Percentiles rank a stretch among this genome's conserved stretches.
These are phyloP conservation scores for Ricordea florida DNA, from an alignment of 92 coral and sea anemone species.

Conservation along the genomic window DNA sequence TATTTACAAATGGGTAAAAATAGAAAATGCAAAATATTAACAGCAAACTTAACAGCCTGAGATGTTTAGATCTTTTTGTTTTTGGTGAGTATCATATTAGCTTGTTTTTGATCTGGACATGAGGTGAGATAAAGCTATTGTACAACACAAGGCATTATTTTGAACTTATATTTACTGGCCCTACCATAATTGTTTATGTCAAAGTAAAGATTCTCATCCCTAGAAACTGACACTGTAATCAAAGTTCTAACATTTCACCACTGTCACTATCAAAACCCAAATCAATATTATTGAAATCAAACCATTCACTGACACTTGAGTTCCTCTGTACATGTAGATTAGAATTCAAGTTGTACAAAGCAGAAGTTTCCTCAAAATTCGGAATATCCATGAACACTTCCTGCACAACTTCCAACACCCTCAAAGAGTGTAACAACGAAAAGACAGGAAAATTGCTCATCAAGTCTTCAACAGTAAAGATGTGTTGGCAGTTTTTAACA, in stretches of 20 bases:
- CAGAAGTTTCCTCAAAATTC: slow-evolving; percentile 27
- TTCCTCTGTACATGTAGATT: neutral
- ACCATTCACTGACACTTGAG: neutral
- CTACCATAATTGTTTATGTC: neutral
- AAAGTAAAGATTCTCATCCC: neutral
- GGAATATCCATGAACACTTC: slow-evolving; percentile 63
- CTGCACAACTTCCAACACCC: slow-evolving; percentile 60
- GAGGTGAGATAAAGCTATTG: too few species aligned
- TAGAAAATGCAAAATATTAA: too few species aligned
- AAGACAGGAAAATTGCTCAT: slow-evolving; percentile 33
- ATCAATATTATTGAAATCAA: slow-evolving; percentile 9
- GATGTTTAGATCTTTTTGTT: too few species aligned
- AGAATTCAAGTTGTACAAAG: slow-evolving; percentile 8
- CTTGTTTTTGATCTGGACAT: too few species aligned
- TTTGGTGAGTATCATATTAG: too few species aligned
- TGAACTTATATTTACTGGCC: neutral
- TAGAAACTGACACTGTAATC: too few species aligned
- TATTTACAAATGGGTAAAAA: too few species aligned
- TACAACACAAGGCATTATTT: neutral
- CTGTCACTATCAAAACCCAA: slow-evolving; percentile 11
- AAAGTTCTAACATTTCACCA: too few species aligned
- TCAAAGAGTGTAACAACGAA: slow-evolving; percentile 26
- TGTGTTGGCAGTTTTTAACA: slow-evolving; percentile 8
- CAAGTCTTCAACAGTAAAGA: slow-evolving; percentile 46
- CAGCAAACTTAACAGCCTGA: too few species aligned